phyloP scores from a whole-genome alignment of 2,797 vertebrate genomes.

The Parauchenoglanis punctatus region DNA sequence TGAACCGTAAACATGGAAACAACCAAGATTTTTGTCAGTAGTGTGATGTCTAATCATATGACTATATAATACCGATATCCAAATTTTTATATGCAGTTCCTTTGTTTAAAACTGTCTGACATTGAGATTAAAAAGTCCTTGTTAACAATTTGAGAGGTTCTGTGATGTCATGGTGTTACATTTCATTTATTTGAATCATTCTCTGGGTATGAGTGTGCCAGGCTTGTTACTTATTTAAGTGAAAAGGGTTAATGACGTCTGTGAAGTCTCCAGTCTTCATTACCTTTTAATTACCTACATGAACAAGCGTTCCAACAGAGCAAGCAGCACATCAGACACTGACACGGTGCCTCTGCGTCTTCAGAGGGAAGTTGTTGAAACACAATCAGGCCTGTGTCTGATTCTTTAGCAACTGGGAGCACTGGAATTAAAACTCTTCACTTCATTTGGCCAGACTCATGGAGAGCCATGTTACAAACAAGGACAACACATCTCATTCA shows the following conservation, averaged over 20 bases:
- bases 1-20: background rate
- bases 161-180: background rate
- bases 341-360: slow-evolving; percentile 41
- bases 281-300: slow-evolving; percentile 60
- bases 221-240: slow-evolving; percentile 56
- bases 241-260: slow-evolving; percentile 53
- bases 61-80: background rate
- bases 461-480: background rate
- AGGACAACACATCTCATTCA: slow-evolving; percentile 10
- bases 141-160: background rate
- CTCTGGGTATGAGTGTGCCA: slow-evolving; percentile 24
- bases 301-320: slow-evolving; percentile 43
- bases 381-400: slow-evolving; percentile 36
- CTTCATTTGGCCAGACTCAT: slow-evolving; percentile 20
- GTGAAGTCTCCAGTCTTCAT: slow-evolving; percentile 56
- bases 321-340: slow-evolving; percentile 47
- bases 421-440: slow-evolving; percentile 47
- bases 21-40: slow-evolving; percentile 4
- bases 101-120: slow-evolving; percentile 9
- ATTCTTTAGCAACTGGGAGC: slow-evolving; percentile 34
- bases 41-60: background rate
- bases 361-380: slow-evolving; percentile 48
- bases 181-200: slow-evolving; percentile 21
- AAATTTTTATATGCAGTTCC: background rate
- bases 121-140: background rate